Conservation (phyloP, 2,888 invertebrate genomes). For the Morpho deidamia region DNA sequence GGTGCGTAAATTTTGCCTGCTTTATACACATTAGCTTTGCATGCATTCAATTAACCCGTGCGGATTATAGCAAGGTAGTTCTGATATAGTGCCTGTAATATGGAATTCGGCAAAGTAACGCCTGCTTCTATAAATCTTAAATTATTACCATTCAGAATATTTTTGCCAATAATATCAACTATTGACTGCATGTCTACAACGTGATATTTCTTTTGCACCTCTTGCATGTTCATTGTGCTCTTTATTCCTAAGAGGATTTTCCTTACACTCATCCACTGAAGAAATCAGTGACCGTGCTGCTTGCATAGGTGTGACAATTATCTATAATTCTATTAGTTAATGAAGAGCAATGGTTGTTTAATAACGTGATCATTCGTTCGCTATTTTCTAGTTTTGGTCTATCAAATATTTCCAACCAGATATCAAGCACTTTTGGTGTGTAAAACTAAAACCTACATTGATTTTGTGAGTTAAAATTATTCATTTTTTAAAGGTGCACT, state of each 20-base stretch:
- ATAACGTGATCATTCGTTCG: constrained; percentile 86
- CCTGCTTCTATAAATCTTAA: no score
- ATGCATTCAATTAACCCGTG: no score
- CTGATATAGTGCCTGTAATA: no score
- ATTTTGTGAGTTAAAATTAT: no score
- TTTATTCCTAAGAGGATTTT: constrained; percentile 86
- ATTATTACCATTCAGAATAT: constrained; percentile 81
- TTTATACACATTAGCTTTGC: no score
- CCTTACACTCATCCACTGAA: constrained; percentile 84
- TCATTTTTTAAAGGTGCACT: no score
- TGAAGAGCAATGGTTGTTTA: constrained; percentile 88
- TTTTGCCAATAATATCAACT: constrained; percentile 80
- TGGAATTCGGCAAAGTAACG: no score
- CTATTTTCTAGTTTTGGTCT: constrained; percentile 83
- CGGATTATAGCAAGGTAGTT: no score
- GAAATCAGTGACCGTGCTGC: constrained; percentile 87
- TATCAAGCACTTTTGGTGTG: constrained; percentile 86
- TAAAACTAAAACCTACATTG: no score
- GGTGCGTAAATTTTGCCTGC: no score
- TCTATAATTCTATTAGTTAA: constrained; percentile 87
- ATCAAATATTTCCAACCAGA: constrained; percentile 88
- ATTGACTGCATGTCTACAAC: constrained; percentile 80
- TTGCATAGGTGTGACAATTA: constrained; percentile 89
- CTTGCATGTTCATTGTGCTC: constrained; percentile 89
- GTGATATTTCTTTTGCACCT: constrained; percentile 81